Percentiles rank a stretch among this genome's conserved stretches.
Evolutionary conservation across 2,113 vertebrate species (phyloP).

Genomic region (Poicephalus gulielmi): DNA sequence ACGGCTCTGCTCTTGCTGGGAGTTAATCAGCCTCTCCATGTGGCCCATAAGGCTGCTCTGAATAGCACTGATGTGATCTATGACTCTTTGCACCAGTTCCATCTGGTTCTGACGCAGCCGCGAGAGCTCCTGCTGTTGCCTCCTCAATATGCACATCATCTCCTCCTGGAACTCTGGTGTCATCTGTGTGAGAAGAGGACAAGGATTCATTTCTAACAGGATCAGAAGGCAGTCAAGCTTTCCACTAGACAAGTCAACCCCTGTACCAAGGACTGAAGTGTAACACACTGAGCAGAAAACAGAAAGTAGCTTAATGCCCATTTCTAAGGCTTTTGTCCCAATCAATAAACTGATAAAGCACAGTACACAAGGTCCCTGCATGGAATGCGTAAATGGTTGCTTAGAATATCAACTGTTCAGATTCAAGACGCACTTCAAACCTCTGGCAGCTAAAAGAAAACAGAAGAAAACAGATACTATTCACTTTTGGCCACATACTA

Average conservation of each 20-base stretch:
- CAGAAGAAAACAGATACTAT: not conserved
- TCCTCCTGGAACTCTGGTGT: conserved; percentile 84
- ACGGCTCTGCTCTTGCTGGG: conserved; percentile 93
- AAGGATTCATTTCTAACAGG: not conserved
- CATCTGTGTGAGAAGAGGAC: conserved; percentile 59
- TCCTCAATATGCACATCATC: conserved; percentile 86
- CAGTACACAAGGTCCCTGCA: not conserved
- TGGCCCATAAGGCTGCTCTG: conserved; percentile 89
- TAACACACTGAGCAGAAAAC: not conserved
- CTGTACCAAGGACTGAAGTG: not conserved
- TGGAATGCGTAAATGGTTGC: not conserved
- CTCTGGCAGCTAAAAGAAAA: not conserved
- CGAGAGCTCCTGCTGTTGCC: conserved; percentile 89
- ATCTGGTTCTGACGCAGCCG: conserved; percentile 86
- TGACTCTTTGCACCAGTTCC: conserved; percentile 83
- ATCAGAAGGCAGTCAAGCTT: not conserved
- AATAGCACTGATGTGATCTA: conserved; percentile 83
- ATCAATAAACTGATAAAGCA: not conserved
- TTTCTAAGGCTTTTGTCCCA: not conserved
- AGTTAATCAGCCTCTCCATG: conserved; percentile 84
- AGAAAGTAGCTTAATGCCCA: not conserved
- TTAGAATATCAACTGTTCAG: not conserved
- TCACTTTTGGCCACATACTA: not conserved
- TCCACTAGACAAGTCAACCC: not conserved
- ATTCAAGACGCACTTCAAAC: not conserved